Percentiles rank a stretch among this genome's conserved stretches.
phyloP scores from a whole-genome alignment of 2,888 invertebrate species.

The Thysanoteuthis rhombus region DNA sequence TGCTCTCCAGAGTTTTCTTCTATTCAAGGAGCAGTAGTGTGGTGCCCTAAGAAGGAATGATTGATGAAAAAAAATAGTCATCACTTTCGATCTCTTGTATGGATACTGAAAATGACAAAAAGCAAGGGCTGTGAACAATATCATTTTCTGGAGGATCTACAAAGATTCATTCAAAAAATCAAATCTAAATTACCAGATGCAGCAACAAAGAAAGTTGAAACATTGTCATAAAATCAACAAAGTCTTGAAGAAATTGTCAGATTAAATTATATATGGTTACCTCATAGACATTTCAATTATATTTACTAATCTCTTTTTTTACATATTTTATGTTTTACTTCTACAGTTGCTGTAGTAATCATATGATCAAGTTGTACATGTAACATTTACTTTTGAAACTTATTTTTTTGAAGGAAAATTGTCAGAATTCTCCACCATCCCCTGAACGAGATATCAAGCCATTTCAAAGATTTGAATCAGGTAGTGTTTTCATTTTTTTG shows the following conservation, averaged over 20 bases:
- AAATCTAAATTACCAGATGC: background rate
- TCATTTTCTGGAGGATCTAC: background rate
- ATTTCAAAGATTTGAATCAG: constrained; percentile 30
- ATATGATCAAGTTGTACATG: background rate
- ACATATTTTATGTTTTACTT: background rate
- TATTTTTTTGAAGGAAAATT: constrained; percentile 19
- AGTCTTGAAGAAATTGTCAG: background rate
- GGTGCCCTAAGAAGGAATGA: too few species aligned
- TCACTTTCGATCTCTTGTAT: too few species aligned
- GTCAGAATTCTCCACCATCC: background rate
- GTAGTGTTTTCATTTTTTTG: background rate
- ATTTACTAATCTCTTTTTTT: background rate
- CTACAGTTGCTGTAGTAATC: background rate
- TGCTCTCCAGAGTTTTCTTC: too few species aligned
- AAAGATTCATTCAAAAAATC: background rate
- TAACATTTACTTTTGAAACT: background rate
- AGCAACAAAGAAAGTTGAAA: background rate
- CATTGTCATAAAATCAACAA: background rate
- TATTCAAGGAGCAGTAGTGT: too few species aligned
- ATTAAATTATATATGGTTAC: background rate
- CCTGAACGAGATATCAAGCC: constrained; percentile 28
- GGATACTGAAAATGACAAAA: too few species aligned
- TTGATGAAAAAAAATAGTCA: too few species aligned
- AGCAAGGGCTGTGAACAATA: background rate
- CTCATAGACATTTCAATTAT: background rate